Base-by-base conservation (phyloP, 2,797 vertebrate genomes). In the Hypotaenidia philippensis region DNA sequence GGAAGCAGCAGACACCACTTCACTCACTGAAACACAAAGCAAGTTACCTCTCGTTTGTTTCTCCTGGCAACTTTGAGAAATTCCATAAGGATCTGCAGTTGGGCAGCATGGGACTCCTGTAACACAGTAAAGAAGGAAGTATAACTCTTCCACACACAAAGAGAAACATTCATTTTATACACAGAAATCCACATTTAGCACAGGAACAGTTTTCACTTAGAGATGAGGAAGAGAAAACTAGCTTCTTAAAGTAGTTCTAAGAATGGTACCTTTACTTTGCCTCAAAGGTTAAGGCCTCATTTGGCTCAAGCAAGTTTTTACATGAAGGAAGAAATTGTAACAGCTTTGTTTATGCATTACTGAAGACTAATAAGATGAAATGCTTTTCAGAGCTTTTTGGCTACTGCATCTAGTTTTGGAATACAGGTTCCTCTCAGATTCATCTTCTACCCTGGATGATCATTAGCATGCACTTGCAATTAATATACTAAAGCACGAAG, bases 11-110 rank as follows among this genome's bases (percentile, higher is more conserved):
- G 21, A 77, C 74, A 91, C 4, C 59, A 52, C 56, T 40, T 95
- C 45, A 87, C 53, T 10, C 40, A 87, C 63, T 59, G 79, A 80
- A 70, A 94, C 85, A 94, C 59, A 96, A 96, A 93, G 70, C 83
- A 93, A 94, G 81, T 97, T 98, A 99, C 99, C 99, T 99, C 99
- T 99, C 98, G 98, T 96, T 99, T 99, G 98, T 99, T 99, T 96
- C 99, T 99, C 94, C 99, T 98, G 83, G 99, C 99, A 98, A 99
- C 99, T 98, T 99, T 99, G 36, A 99, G 98, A 94, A 99, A 99
- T 97, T 99, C 99, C 99, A 99, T 99, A 85, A 99, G 98, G 96
- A 99, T 99, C 96, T 99, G 99, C 91, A 99, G 97, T 55, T 99
- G 99, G 85, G 99, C 99, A 97, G 99, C 99, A 97, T 99, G 99